phyloP scores from a whole-genome alignment of 2,113 vertebrate species.

The Bubo scandiacus region DNA sequence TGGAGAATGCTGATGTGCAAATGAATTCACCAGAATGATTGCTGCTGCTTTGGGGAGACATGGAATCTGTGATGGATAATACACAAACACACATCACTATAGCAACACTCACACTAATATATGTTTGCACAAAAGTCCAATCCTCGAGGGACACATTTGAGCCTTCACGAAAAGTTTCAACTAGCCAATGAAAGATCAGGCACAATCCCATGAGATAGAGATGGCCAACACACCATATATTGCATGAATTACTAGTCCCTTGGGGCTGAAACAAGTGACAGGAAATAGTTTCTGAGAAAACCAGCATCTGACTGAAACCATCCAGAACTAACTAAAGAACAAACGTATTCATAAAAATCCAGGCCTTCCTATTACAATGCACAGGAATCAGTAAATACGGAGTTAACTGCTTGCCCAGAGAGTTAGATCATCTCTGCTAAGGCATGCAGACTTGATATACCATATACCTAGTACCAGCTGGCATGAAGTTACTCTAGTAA shows the following conservation, averaged over 20 bases:
- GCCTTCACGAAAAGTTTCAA: background rate
- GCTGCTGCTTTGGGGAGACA: background rate
- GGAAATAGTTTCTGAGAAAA: background rate
- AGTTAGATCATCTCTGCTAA: background rate
- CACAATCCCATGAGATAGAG: background rate
- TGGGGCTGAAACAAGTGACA: background rate
- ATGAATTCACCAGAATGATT: background rate
- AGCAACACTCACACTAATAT: background rate
- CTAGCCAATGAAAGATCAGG: background rate
- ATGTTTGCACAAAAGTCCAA: background rate
- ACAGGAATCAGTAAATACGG: background rate
- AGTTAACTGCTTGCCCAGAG: background rate
- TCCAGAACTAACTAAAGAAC: background rate
- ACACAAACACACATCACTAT: background rate
- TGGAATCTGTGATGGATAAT: background rate
- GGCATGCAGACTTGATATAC: background rate
- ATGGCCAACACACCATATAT: fast-evolving
- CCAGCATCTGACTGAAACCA: background rate
- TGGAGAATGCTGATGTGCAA: background rate
- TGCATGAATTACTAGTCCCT: background rate
- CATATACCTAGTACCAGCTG: background rate
- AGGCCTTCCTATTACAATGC: background rate
- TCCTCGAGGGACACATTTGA: background rate
- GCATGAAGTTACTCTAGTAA: background rate
- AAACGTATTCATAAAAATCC: background rate